A percentile compares a stretch with the other conserved stretches of the same genome.
phyloP scores from a whole-genome alignment of 2,888 invertebrate species.

The Amblyjoppa proteus region DNA sequence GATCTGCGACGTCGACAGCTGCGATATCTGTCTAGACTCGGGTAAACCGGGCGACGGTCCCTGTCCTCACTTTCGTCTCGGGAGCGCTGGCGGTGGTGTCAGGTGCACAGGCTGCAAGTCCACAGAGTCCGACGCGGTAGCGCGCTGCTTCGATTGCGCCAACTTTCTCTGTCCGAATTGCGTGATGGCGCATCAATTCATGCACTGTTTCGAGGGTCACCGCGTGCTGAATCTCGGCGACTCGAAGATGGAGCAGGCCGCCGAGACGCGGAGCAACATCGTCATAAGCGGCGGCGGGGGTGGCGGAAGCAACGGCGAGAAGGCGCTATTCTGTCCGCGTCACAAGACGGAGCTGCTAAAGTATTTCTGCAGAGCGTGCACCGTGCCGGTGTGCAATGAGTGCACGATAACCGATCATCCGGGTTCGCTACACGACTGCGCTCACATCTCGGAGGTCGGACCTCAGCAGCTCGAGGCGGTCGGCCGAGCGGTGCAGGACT shows the following conservation, averaged over 20 bases:
- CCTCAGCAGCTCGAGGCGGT: slow-evolving; percentile 94
- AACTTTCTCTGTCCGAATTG: slow-evolving; percentile 98
- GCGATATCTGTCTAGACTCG: slow-evolving; percentile 83
- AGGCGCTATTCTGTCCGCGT: slow-evolving; percentile 92
- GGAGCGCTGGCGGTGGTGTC: slow-evolving; percentile 87
- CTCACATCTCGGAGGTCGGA: slow-evolving; percentile 93
- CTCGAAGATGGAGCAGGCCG: slow-evolving; percentile 87
- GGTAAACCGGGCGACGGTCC: slow-evolving; percentile 83
- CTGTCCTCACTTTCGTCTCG: slow-evolving; percentile 85
- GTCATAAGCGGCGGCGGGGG: slow-evolving; percentile 72
- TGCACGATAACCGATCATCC: slow-evolving; percentile 96
- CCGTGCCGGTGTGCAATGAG: slow-evolving; percentile 97
- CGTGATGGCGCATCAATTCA: slow-evolving; percentile 99
- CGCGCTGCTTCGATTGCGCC: slow-evolving; percentile 98
- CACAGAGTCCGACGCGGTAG: slow-evolving; percentile 96
- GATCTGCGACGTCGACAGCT: slow-evolving; percentile 89
- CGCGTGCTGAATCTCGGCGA: slow-evolving; percentile 92
- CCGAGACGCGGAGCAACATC: slow-evolving; percentile 66
- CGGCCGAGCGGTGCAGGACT: slow-evolving; percentile 93
- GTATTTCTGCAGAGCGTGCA: slow-evolving; percentile 97
- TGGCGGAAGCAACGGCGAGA: slow-evolving; percentile 86
- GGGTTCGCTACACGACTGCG: slow-evolving; percentile 92
- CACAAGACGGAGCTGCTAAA: slow-evolving; percentile 97
- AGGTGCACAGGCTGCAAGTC: slow-evolving; percentile 99
- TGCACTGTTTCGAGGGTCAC: slow-evolving; percentile 99